Base-by-base conservation (phyloP, 2,113 vertebrate species). In the Galemys pyrenaicus region DNA sequence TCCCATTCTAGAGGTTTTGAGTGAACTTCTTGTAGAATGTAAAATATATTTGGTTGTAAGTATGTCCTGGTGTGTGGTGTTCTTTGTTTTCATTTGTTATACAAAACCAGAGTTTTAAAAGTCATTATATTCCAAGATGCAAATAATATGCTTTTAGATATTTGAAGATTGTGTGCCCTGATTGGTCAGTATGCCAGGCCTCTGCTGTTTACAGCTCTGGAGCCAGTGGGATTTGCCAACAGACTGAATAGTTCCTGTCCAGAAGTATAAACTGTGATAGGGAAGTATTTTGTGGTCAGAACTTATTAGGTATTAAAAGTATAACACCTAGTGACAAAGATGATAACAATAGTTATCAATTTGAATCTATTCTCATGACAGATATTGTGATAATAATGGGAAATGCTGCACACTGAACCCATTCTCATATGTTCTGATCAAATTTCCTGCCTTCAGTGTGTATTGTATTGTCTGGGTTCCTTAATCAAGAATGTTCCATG, bases 61-160 rank as follows among this genome's bases (percentile, higher is more conserved):
- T n/a, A 2, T 26, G 41, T 13, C 26, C 71, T 82, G 54, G 0
- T 46, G 3, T 19, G 0, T 9, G 37, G 15, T 0, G 0, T 65
- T 89, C 30, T 22, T 74, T 78, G 2, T 73, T 84, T 37, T 83
- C 62, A 9, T 74, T 80, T 41, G 10, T 64, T 32, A 79, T 56
- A 68, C 16, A 28, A 51, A 44, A 77, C 85, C 74, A 46, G 80
- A 95, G 74, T 79, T 77, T 5, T 51, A 83, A 93, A 87, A 44
- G 35, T 22, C 41, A 2, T 44, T 67, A 32, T 74, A 20, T 79
- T 94, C 73, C 56, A 64, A 89, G 82, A 41, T 35, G 67, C 39
- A 85, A 1, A 56, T 54, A n/a, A 16, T 9, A 0, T 28, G 6
- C 7, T 73, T 3, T 86, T 82, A 32, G 28, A 30, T 44, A 28